A percentile compares a stretch with the other conserved stretches of the same genome.
phyloP scores from a whole-genome alignment of 2,797 vertebrate species.

The Acanthurus leucopareius region DNA sequence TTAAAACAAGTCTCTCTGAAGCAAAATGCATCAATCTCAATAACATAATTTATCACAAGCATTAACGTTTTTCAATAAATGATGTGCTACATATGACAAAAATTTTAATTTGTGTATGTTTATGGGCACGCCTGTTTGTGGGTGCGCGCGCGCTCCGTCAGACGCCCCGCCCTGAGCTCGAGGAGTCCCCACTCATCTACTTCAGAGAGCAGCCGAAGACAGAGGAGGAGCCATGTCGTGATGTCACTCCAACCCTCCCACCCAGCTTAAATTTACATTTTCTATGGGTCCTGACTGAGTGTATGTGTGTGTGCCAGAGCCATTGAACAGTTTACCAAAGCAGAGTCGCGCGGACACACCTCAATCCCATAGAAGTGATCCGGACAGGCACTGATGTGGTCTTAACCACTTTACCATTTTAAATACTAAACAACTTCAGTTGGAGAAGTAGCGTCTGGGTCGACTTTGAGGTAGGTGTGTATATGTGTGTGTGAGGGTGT shows the following conservation, averaged over 20 bases:
- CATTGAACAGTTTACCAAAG: slow-evolving; percentile 73
- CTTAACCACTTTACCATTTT: slow-evolving; percentile 66
- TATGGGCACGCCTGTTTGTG: slow-evolving; percentile 18
- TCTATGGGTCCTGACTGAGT: slow-evolving; percentile 79
- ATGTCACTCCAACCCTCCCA: slow-evolving; percentile 77
- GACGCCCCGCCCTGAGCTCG: slow-evolving; percentile 74
- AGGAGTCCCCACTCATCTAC: slow-evolving; percentile 69
- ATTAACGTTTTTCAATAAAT: too few species aligned
- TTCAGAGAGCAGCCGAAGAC: slow-evolving; percentile 55
- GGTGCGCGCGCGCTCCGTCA: slow-evolving; percentile 24
- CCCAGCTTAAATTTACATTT: slow-evolving; percentile 85
- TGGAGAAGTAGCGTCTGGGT: slow-evolving; percentile 74
- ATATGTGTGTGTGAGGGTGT: slow-evolving; percentile 24
- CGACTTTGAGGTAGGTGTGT: slow-evolving; percentile 82
- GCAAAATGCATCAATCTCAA: too few species aligned
- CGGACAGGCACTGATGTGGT: slow-evolving; percentile 62
- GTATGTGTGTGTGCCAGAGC: slow-evolving; percentile 45
- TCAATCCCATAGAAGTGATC: slow-evolving; percentile 68
- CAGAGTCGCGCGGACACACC: slow-evolving; percentile 78
- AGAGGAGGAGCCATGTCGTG: slow-evolving; percentile 44
- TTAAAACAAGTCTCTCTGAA: too few species aligned
- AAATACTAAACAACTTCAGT: slow-evolving; percentile 66
- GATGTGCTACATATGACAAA: too few species aligned
- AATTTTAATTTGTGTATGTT: background rate
- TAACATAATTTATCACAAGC: too few species aligned